These are phyloP conservation scores for Plebejus argus DNA, from an alignment of 2,888 invertebrate genomes.

Conservation along the genomic window DNA sequence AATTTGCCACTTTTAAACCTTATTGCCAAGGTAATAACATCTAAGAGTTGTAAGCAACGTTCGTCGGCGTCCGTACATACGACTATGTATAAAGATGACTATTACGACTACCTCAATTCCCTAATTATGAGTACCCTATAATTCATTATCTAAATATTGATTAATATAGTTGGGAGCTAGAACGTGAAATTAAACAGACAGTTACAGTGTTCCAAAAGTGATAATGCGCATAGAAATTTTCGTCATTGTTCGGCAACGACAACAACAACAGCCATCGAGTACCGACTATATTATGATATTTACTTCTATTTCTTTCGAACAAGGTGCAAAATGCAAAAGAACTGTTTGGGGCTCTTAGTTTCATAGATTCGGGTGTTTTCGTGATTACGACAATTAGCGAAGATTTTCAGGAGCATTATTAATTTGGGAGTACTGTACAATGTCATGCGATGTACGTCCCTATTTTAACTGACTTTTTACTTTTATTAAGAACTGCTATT, in stretches of 20 bases:
- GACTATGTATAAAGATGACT: conserved; percentile 30
- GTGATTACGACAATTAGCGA: too few species aligned
- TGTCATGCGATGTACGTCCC: background rate
- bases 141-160: conserved; percentile 55
- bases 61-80: conserved; percentile 51
- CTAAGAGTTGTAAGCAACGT: background rate
- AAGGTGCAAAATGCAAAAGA: too few species aligned
- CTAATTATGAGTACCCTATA: conserved; percentile 68
- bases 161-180: conserved; percentile 6
- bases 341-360: too few species aligned
- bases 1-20: background rate
- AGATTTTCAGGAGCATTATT: too few species aligned
- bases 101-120: conserved; percentile 66
- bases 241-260: too few species aligned
- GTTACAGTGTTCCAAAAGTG: too few species aligned
- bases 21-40: background rate
- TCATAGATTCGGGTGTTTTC: too few species aligned
- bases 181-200: background rate
- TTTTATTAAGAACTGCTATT: background rate
- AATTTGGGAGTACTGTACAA: too few species aligned
- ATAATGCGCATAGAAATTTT: too few species aligned
- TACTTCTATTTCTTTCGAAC: too few species aligned
- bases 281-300: too few species aligned
- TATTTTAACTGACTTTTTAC: background rate
- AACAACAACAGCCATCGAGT: too few species aligned